Conservation (phyloP, 2,797 vertebrate genomes). For the Sphenodon punctatus region DNA sequence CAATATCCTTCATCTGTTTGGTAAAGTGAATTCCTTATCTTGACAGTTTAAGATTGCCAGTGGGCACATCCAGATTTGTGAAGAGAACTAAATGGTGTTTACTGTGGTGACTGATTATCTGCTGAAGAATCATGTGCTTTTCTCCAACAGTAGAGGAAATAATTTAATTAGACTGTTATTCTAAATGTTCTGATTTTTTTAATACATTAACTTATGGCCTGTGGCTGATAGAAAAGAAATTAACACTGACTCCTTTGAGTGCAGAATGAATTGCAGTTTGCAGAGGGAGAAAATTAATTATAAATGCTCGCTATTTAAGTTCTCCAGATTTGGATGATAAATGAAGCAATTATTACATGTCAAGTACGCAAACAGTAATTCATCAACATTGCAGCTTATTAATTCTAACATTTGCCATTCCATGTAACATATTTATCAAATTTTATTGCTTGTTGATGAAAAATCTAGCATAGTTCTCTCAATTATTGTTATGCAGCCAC, state of each 20-base stretch:
- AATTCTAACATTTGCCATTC: constrained; percentile 68
- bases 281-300: constrained; percentile 71
- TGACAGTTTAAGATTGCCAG: constrained; percentile 55
- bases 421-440: constrained; percentile 63
- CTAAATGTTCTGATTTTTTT: constrained; percentile 67
- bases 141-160: constrained; percentile 70
- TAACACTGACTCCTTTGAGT: constrained; percentile 62
- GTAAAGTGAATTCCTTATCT: constrained; percentile 59
- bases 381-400: constrained; percentile 72
- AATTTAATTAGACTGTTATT: constrained; percentile 76
- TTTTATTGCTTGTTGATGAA: constrained; percentile 71
- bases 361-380: constrained; percentile 72
- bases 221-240: constrained; percentile 72
- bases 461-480: constrained; percentile 50
- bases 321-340: constrained; percentile 74
- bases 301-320: constrained; percentile 68
- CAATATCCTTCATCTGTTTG: constrained; percentile 49
- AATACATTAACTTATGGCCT: constrained; percentile 72
- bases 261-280: constrained; percentile 70
- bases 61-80: constrained; percentile 55
- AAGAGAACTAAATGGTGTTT: constrained; percentile 62
- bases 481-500: constrained; percentile 63
- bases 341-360: constrained; percentile 75
- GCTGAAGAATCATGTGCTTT: constrained; percentile 61
- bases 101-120: constrained; percentile 61